Base-by-base conservation (phyloP, 1,140 invertebrate species). In the Philaenus spumarius region DNA sequence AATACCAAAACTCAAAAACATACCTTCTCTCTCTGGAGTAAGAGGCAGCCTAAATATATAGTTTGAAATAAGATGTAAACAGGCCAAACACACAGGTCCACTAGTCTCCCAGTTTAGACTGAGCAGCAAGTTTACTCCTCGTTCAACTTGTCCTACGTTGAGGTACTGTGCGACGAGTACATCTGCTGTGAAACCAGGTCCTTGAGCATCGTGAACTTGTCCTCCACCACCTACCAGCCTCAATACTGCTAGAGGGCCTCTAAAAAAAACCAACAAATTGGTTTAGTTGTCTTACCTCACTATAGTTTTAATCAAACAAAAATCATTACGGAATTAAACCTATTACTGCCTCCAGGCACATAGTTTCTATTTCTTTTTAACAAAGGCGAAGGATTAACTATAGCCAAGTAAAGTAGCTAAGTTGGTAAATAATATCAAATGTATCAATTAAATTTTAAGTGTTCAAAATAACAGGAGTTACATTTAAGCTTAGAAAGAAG, bases 41-140 rank as follows among this genome's bases (percentile, higher is more conserved):
- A 89, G 71, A 11, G 80, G 80, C 43, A 79, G 72, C 46, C 82
- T 77, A 47, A 89, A 78, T 15, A 90, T 74, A 75, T 86, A 78
- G 69, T 85, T 86, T 9, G 84, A 77, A 60, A 91, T 86, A 63
- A 81, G 77, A 60, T 87, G 84, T 9, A 91, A 72, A 35, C 81
- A 81, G 26, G 79, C 75, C 64, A 89, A 82, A 65, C 84, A 86
- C 30, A 75, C 72, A 56, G 78, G 73, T 2, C 87, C 81, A 66
- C 85, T 80, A 6, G 75, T 79, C 64, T 89, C 84, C 87, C 87
- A 90, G 71, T 84, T 84, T 63, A 87, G 73, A 14, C 77, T 78
- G 11, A 81, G 67, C 17, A 90, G 70, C 19, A 90, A 69, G 62
- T 82, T 81, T 9, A 88, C 81, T 1, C 87, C 87, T 67, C 82